A percentile compares a stretch with the other conserved stretches of the same genome.
phyloP scores from a whole-genome alignment of 2,888 invertebrate genomes.

The Andrena hattorfiana region DNA sequence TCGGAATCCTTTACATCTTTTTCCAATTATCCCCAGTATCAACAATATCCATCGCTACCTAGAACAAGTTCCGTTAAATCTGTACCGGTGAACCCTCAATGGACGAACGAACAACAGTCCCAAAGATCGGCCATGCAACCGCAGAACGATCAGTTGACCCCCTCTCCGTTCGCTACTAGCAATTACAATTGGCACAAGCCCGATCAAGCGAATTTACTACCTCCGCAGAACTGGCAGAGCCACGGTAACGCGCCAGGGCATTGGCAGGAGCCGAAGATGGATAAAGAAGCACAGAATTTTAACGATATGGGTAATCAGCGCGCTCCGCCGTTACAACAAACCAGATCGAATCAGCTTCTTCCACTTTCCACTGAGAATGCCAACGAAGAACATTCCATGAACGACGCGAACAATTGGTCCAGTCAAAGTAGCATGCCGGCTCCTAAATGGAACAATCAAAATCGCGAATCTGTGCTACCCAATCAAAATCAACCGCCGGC shows the following conservation, averaged over 20 bases:
- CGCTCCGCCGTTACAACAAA: conserved; percentile 49
- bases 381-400: conserved; percentile 67
- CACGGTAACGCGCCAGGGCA: conserved; percentile 70
- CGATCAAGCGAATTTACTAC: conserved; percentile 68
- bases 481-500: conserved; percentile 64
- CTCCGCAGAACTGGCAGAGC: conserved; percentile 75
- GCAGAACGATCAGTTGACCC: conserved; percentile 56
- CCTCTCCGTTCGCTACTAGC: conserved; percentile 62
- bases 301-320: conserved; percentile 72
- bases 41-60: conserved; percentile 71
- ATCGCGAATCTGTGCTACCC: conserved; percentile 63
- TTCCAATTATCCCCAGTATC: conserved; percentile 75
- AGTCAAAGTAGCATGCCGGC: conserved; percentile 31
- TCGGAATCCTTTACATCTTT: conserved; percentile 75
- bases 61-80: conserved; percentile 66
- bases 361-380: conserved; percentile 53
- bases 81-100: conserved; percentile 60
- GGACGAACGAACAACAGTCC: conserved; percentile 66
- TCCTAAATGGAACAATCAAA: conserved; percentile 75
- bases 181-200: conserved; percentile 77
- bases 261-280: conserved; percentile 75
- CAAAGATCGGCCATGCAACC: conserved; percentile 42
- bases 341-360: conserved; percentile 59
- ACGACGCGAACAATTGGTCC: conserved; percentile 60
- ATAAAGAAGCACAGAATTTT: conserved; percentile 68